Evolutionary conservation across 2,797 vertebrate species (phyloP).

Genomic region (Diceros bicornis): DNA sequence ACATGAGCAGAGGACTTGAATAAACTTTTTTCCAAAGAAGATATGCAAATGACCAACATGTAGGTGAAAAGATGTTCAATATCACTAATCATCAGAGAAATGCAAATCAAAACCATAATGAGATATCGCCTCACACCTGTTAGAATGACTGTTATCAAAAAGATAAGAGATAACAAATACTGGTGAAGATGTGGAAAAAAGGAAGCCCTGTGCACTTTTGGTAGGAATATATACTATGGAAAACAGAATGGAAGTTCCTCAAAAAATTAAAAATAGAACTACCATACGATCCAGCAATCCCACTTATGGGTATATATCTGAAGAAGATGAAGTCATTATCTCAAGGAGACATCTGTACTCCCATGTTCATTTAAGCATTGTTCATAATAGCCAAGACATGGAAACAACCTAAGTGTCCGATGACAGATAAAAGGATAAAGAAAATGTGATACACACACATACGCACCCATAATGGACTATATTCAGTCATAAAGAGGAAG

Average conservation of each 20-base stretch:
- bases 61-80: neutral
- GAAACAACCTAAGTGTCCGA: neutral
- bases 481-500: neutral
- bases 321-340: neutral
- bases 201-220: neutral
- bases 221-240: neutral
- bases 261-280: neutral
- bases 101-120: neutral
- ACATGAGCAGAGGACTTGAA: neutral
- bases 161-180: neutral
- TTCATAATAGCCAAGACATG: neutral
- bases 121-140: neutral
- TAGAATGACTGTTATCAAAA: neutral
- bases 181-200: neutral
- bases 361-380: neutral
- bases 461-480: neutral
- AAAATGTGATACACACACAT: too few relatives aligned
- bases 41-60: neutral
- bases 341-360: neutral
- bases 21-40: neutral
- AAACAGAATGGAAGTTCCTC: neutral
- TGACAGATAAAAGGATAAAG: neutral
- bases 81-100: neutral
- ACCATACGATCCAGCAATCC: neutral
- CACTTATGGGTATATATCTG: neutral